Conservation (phyloP, 2,113 vertebrate species). For the Cisticola juncidis region DNA sequence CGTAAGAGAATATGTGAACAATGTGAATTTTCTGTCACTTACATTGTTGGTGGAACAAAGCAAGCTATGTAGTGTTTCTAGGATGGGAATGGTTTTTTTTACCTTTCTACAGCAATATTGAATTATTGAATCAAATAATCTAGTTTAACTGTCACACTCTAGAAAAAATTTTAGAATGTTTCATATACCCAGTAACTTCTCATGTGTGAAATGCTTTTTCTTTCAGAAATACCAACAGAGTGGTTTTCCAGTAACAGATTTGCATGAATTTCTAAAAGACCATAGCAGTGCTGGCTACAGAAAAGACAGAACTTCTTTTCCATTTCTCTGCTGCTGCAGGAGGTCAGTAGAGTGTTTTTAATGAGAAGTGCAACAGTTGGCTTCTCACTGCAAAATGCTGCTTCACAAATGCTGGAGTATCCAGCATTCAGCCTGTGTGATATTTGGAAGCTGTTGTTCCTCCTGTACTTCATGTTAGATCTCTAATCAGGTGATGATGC, state of each 20-base stretch:
- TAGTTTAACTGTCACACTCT: neutral
- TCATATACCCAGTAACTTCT: neutral
- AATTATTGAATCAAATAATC: neutral
- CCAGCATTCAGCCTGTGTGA: neutral
- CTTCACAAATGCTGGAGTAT: neutral
- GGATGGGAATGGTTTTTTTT: neutral
- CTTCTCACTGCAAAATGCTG: neutral
- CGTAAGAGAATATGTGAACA: neutral
- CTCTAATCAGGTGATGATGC: neutral
- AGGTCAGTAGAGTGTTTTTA: slow-evolving; percentile 71
- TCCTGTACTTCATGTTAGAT: neutral
- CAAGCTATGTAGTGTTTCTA: neutral
- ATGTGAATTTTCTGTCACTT: neutral
- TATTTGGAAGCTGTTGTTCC: neutral
- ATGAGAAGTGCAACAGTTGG: neutral
- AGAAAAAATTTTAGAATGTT: neutral
- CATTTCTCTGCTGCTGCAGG: slow-evolving; percentile 78
- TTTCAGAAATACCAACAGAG: slow-evolving; percentile 88
- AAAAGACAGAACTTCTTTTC: neutral
- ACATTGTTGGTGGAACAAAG: neutral
- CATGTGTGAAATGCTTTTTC: neutral
- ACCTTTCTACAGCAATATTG: neutral
- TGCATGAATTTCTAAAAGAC: slow-evolving; percentile 86
- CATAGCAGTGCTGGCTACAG: slow-evolving; percentile 29
- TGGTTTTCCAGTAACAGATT: slow-evolving; percentile 88